phyloP scores from a whole-genome alignment of 2,797 vertebrate genomes.

The Neosilurus mollespiculum region DNA sequence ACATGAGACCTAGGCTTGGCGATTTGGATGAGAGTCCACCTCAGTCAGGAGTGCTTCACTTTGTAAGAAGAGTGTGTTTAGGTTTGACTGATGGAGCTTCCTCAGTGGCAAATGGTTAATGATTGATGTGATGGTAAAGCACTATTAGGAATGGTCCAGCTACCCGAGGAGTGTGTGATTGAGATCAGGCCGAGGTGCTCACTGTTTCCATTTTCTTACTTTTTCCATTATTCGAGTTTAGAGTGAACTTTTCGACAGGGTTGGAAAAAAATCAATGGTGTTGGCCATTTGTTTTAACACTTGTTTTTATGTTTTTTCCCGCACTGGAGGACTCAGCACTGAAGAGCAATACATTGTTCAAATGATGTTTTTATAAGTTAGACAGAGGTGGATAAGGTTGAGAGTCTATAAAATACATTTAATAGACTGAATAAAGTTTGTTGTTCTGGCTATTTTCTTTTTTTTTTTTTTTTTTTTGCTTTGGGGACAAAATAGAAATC shows the following conservation, averaged over 20 bases:
- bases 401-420: background rate
- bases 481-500: background rate
- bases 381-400: background rate
- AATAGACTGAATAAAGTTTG: background rate
- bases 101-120: background rate
- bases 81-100: background rate
- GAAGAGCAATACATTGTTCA: background rate
- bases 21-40: background rate
- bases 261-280: background rate
- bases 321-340: background rate
- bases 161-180: background rate
- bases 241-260: background rate
- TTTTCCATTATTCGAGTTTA: background rate
- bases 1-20: no score
- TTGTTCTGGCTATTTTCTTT: background rate
- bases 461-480: background rate
- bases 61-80: background rate
- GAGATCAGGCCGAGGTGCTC: background rate
- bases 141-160: background rate
- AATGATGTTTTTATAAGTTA: background rate
- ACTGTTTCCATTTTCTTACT: background rate
- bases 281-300: background rate
- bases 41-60: background rate
- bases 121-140: background rate
- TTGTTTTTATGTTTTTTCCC: conserved; percentile 1